Percentiles rank a stretch among this genome's conserved stretches.
Evolutionary conservation across 2,113 vertebrate genomes (phyloP).

Genomic region (Scopus umbretta): DNA sequence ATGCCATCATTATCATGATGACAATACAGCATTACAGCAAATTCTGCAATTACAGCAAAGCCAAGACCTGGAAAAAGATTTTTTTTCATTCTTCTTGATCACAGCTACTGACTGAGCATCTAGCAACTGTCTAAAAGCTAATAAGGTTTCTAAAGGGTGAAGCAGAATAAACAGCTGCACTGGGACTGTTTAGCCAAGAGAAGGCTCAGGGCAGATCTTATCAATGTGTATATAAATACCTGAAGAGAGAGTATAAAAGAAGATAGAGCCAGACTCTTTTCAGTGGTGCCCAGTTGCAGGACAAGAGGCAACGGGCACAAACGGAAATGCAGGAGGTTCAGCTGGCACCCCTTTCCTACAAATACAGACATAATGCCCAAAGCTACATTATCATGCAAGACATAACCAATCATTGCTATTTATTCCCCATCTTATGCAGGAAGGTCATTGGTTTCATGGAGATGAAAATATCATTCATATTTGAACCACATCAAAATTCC

Average conservation of each 20-base stretch:
- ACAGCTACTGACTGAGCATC: neutral
- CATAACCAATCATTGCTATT: neutral
- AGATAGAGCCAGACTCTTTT: neutral
- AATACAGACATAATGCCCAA: neutral
- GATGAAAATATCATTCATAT: neutral
- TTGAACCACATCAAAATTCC: neutral
- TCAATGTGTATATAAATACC: neutral
- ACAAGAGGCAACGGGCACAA: neutral
- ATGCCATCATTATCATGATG: neutral
- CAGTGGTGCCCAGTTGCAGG: neutral
- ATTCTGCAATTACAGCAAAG: neutral
- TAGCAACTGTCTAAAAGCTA: neutral
- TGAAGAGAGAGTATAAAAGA: neutral
- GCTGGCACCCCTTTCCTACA: neutral
- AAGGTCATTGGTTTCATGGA: neutral
- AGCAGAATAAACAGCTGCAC: neutral
- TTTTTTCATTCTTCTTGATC: neutral
- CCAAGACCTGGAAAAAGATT: neutral
- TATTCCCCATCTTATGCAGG: neutral
- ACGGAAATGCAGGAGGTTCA: neutral
- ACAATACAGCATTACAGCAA: neutral
- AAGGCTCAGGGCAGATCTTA: neutral
- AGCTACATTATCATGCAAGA: neutral
- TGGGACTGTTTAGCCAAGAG: neutral
- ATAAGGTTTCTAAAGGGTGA: neutral